Evolutionary conservation across 2,888 invertebrate species (phyloP), one percentile per base, ranked within the genome.

Genomic region (Nasonia oneida): DNA sequence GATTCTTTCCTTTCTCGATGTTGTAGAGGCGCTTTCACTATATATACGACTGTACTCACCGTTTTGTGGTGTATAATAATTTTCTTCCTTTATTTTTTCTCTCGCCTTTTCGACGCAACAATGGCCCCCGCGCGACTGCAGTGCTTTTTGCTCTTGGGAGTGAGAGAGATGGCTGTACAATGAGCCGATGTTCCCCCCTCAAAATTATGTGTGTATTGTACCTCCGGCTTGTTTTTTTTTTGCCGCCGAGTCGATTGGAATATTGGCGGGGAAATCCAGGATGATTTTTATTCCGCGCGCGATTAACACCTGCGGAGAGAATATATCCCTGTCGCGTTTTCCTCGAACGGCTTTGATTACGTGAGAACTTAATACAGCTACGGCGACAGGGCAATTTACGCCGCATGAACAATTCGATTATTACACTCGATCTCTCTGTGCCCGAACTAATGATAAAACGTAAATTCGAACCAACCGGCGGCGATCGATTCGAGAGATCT

Each of bases 1-100:
- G 89, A 90, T 88, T 89, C 83, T 87, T 80, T 86, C 10, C 87
- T 80, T 85, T 10, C 77, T 71, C 23, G 29, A 42, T 23, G 15
- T n/a, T 50, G 8, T n/a, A 57, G 57, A 57, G 57, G 57, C 33
- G 50, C 81, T 74, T 61, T 74, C 61, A 42, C 61, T 47, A 10
- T 42, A 42, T 39, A 39, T 42, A 42, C 10, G 10, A 6, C 10
- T 73, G 70, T 47, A 10, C 47, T 1, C 42, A 47, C 12, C 47
- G 23, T 81, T 74, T 81, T 74, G 18, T 74, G 29, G 33, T 76
- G 29, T 57, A 29, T 74, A 42, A 67, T 77, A 42, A 67, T 79
- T 67, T 67, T 70, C 33, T 67, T 57, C 6, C 18, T 29, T 47
- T 23, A 23, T 23, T 78, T 67, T 29, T 29, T 29, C 29, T 29